phyloP scores from a whole-genome alignment of 2,888 invertebrate species.

The Morinoia aosen region DNA sequence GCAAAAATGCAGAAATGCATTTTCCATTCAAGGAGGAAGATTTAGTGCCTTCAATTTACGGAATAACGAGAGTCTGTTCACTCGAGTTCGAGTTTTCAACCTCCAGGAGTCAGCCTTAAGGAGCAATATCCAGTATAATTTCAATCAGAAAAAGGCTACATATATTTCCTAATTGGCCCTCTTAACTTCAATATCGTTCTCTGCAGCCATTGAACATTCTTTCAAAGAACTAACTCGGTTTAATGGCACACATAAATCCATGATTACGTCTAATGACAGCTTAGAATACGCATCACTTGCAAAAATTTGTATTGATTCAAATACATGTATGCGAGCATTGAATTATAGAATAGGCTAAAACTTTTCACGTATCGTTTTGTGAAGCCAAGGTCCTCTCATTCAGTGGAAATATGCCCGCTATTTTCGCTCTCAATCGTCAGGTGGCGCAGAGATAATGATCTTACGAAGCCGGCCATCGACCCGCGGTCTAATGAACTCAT shows the following conservation, averaged over 20 bases:
- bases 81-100: not conserved
- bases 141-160: no score
- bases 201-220: no score
- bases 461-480: not conserved
- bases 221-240: no score
- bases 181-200: no score
- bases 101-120: no score
- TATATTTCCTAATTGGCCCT: no score
- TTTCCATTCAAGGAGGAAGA: not conserved
- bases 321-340: not conserved
- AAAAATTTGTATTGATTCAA: not conserved
- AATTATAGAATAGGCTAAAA: not conserved
- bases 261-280: no score
- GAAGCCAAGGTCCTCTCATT: not conserved
- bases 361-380: not conserved
- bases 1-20: not conserved
- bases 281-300: not conserved
- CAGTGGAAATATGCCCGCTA: not conserved
- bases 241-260: no score
- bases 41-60: not conserved
- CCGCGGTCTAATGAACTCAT: conserved; percentile 10
- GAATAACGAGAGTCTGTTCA: not conserved
- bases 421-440: not conserved
- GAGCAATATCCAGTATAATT: no score
- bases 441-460: not conserved